Conservation (phyloP, 1,140 invertebrate genomes). For the Sinonovacula constricta region DNA sequence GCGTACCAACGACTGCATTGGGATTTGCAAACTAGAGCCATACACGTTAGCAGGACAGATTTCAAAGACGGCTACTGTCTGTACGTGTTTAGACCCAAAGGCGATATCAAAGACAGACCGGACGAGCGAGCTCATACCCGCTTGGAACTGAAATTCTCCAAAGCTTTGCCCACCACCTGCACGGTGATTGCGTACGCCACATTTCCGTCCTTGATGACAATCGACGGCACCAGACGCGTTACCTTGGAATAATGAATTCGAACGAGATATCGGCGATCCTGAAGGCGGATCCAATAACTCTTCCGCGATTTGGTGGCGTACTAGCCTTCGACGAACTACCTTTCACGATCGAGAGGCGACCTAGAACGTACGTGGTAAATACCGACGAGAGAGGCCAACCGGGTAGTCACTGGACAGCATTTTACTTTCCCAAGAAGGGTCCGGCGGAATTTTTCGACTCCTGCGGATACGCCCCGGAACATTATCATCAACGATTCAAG, state of each 20-base stretch:
- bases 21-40: neutral
- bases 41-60: neutral
- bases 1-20: neutral
- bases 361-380: constrained; percentile 6
- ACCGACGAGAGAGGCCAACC: neutral
- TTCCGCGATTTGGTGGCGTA: neutral
- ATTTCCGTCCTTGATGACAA: neutral
- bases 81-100: neutral
- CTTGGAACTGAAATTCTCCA: constrained; percentile 11
- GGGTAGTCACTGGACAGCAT: constrained; percentile 10
- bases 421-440: constrained; percentile 13
- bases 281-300: neutral
- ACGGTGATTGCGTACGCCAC: constrained; percentile 17
- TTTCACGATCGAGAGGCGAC: neutral
- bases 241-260: neutral
- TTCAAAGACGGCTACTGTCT: neutral
- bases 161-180: constrained; percentile 3
- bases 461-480: neutral
- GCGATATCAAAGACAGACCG: neutral
- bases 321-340: constrained; percentile 2
- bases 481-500: constrained; percentile 1
- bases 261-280: neutral
- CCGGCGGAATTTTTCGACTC: neutral
- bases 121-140: neutral
- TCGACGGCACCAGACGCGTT: neutral